These are phyloP conservation scores for Phymastichus coffea DNA, from an alignment of 1,140 invertebrate genomes.

Conservation along the genomic window DNA sequence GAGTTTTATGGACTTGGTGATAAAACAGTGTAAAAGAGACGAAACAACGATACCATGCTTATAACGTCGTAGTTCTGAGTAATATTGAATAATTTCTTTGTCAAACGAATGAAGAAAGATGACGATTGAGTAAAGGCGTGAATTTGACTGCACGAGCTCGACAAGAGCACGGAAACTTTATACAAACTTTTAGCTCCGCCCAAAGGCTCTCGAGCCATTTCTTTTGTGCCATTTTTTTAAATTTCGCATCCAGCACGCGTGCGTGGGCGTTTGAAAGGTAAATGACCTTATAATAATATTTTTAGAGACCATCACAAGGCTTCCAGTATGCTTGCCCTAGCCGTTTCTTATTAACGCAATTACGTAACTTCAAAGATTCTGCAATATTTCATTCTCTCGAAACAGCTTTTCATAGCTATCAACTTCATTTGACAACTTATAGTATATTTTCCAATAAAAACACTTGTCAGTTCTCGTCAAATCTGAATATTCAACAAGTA, in stretches of 20 bases:
- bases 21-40: no score
- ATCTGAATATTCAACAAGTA: no score
- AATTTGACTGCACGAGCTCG: constrained; percentile 13
- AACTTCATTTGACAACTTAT: no score
- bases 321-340: no score
- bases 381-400: no score
- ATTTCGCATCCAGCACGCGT: constrained; percentile 10
- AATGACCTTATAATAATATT: constrained; percentile 11
- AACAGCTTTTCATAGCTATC: no score
- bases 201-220: background rate
- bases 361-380: no score
- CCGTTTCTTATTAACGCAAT: background rate
- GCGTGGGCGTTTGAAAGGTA: constrained; percentile 3
- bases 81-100: background rate
- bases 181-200: constrained; percentile 20
- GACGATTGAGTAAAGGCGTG: constrained; percentile 1
- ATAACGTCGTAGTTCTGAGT: background rate
- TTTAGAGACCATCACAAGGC: no score
- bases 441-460: no score
- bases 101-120: background rate
- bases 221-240: constrained; percentile 12
- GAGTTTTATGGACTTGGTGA: background rate
- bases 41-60: constrained; percentile 7
- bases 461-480: no score
- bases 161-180: constrained; percentile 17